Base-by-base conservation (phyloP, 2,797 vertebrate species). In the Tangara arthus region DNA sequence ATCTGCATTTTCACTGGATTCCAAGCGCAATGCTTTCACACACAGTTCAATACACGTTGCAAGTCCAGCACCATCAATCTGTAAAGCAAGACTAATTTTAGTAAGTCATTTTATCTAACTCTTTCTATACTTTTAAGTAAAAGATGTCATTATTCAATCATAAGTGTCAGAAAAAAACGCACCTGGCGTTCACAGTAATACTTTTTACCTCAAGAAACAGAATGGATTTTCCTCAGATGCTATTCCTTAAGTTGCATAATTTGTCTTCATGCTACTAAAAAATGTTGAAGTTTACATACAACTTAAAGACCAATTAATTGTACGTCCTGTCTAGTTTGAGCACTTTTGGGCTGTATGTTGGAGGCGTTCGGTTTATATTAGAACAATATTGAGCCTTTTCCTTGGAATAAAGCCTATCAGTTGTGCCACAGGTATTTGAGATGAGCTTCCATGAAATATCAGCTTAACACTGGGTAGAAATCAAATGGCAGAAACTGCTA, bases 21-120 rank as follows among this genome's bases (percentile, higher is more conserved):
- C 98, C 97, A 99, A 98, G 55, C 98, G 98, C 87, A 99, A 93
- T 30, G 99, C 99, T 96, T 98, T 98, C 61, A 99, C 98, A 91
- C 99, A 99, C 92, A 99, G 97, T 91, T 99, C 99, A 92, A 99
- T 98, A 96, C 99, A 99, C 35, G 98, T 98, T 60, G 98, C 98
- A 93, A 99, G 98, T 89, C 99, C 99, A 97, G 97, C 97, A 72
- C 97, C 97, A 96, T 98, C 98, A 6, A 98, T 98, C 98, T 98
- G 94, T 84, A 96, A 96, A 95, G 81, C 79, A 94, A 37, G 82
- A 93, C 30, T 95, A 42, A 92, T 87, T 89, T 97, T 87, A 97
- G 64, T 96, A 73, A 61, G 15, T 41, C 77, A 79, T 52, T 47
- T 82, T 73, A 91, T 42, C 23, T 11, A 75, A 55, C 15, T 30